Evolutionary conservation across 2,888 invertebrate species (phyloP), one percentile per base, ranked within the genome.

Genomic region (Spilosoma lubricipeda): DNA sequence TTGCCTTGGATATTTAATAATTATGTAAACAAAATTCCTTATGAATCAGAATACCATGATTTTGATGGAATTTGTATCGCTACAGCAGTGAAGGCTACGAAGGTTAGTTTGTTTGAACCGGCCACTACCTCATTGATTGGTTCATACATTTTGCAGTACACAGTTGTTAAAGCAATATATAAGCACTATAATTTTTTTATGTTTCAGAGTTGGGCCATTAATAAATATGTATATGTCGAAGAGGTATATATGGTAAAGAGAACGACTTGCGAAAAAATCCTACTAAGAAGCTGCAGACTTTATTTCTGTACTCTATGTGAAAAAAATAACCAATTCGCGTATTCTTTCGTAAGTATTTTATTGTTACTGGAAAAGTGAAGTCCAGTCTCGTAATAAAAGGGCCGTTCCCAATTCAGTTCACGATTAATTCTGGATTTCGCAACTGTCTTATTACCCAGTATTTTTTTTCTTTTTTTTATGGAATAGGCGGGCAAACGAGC

Each of bases 61-160:
- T 93, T 88, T 73, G 89, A 93, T 80, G 93, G 93, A 7, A 83
- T 91, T 27, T 93, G 93, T 75, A 75, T 75, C 4, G 86, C 86
- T 5, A 85, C 88, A 30, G 82, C 87, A 9, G 84, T 91, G 2
- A 89, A 85, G 79, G 76, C 90, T 13, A 87, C 86, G 0, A 86
- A 80, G 85, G 93, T 93, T 69, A 80, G 80, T 30, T 59, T 30
- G 18, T 30, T 63, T 15, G 52, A 0, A 15, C 27, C n/a, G 56
- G 9, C 56, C 56, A 56, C 9, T 15, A n/a, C 52, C 23, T 3
- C 27, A 27, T 59, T 59, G 13, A 27, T 59, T 59, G 59, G 27
- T 59, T 13, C 3, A 59, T 27, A 27, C 27, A 59, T 13, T 59
- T 27, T 59, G 27, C 27, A 27, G 27, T 27, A 13, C 27, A 15